phyloP scores from a whole-genome alignment of 35 echinoderm and acorn worm species.

The Stichopus chloronotus region DNA sequence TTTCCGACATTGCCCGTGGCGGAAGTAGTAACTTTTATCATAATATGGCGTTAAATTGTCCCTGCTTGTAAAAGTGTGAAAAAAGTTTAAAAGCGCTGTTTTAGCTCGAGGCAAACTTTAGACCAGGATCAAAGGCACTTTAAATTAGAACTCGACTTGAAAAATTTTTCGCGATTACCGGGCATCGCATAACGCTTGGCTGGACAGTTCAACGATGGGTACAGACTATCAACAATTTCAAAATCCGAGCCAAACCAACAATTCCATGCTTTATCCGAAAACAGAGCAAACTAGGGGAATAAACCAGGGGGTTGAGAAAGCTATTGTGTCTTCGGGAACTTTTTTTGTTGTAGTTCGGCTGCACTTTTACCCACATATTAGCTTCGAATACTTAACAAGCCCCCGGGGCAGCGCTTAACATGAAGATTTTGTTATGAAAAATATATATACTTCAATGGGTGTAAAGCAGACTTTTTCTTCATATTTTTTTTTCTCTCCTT shows the following conservation, averaged over 20 bases:
- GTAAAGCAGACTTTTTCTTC: constrained; percentile 22
- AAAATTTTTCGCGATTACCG: constrained; percentile 39
- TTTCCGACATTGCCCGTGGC: constrained; percentile 50
- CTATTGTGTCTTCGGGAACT: constrained; percentile 42
- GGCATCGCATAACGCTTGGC: constrained; percentile 41
- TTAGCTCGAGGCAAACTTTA: constrained; percentile 48
- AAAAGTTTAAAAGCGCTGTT: constrained; percentile 51
- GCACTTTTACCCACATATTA: constrained; percentile 56
- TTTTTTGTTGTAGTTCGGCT: constrained; percentile 48
- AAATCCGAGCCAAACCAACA: constrained; percentile 7
- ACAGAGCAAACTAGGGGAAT: background rate
- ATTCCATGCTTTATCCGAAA: constrained; percentile 29
- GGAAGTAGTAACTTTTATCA: constrained; percentile 60
- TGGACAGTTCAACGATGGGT: constrained; percentile 31
- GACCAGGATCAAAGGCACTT: constrained; percentile 51
- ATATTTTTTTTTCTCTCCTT: background rate
- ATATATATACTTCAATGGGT: background rate
- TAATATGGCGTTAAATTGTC: constrained; percentile 67
- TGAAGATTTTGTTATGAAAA: constrained; percentile 51
- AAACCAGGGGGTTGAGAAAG: constrained; percentile 51
- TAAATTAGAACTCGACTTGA: constrained; percentile 46
- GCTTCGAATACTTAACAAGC: constrained; percentile 34
- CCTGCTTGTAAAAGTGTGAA: constrained; percentile 53
- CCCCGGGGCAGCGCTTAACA: constrained; percentile 50
- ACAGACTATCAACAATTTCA: constrained; percentile 52